Percentiles rank a stretch among this genome's conserved stretches.
These are phyloP conservation scores for Zonitis immaculata DNA, from an alignment of 2,888 invertebrate genomes.

Conservation along the genomic window DNA sequence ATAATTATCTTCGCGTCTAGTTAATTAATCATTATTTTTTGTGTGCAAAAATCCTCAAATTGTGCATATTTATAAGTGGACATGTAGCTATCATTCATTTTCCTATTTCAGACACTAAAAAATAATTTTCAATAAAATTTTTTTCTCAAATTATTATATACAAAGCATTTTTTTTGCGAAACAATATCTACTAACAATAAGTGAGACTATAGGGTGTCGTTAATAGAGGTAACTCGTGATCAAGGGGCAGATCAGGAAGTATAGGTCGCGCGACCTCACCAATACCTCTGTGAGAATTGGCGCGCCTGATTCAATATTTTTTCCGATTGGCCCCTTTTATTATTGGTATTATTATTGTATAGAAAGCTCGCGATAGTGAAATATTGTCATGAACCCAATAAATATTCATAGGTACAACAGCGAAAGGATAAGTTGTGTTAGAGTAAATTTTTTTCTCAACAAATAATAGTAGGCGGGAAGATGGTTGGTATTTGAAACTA, in stretches of 20 bases:
- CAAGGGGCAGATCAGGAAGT: constrained; percentile 23
- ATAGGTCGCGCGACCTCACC: constrained; percentile 18
- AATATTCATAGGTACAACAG: background rate
- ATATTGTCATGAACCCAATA: background rate
- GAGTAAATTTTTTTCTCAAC: background rate
- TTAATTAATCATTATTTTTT: constrained; percentile 7
- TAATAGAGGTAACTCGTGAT: constrained; percentile 16
- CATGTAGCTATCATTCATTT: too few species aligned
- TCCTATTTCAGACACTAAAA: too few species aligned
- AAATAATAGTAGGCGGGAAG: background rate
- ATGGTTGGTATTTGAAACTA: background rate
- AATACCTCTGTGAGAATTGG: constrained; percentile 18
- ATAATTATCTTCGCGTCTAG: constrained; percentile 12
- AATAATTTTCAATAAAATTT: too few species aligned
- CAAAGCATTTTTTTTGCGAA: too few species aligned
- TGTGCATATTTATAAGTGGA: constrained; percentile 7
- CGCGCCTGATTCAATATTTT: constrained; percentile 10
- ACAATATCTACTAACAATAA: constrained; percentile 8
- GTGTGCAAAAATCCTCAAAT: constrained; percentile 2
- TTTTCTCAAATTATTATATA: too few species aligned
- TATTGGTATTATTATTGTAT: background rate
- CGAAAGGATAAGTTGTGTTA: background rate
- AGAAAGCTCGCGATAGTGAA: background rate
- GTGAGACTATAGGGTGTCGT: constrained; percentile 13
- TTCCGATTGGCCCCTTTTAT: background rate